Evolutionary conservation across 2,113 vertebrate species (phyloP).

Genomic region (Patagioenas fasciata): DNA sequence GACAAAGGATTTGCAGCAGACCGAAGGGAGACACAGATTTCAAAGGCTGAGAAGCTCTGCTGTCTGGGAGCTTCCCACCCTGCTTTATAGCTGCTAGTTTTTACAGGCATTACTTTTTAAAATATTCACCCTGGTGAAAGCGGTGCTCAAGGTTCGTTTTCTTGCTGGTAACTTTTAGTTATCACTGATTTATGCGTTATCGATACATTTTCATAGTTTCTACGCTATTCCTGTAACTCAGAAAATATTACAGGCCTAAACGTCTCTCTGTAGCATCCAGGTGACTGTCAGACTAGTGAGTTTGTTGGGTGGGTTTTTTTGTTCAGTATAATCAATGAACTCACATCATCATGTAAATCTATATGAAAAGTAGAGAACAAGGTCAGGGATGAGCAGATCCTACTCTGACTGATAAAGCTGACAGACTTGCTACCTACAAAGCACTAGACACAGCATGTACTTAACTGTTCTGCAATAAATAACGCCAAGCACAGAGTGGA

Average conservation of each 20-base stretch:
- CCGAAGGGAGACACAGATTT: neutral
- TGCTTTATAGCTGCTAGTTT: neutral
- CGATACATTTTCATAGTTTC: neutral
- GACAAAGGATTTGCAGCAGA: neutral
- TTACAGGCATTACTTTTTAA: neutral
- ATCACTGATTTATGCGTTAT: neutral
- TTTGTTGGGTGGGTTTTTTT: neutral
- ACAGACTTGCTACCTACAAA: neutral
- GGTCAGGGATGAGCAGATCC: neutral
- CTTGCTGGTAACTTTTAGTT: neutral
- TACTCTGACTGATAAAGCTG: neutral
- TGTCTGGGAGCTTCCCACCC: neutral
- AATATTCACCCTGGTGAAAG: neutral
- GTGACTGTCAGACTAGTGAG: neutral
- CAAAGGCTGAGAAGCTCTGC: neutral
- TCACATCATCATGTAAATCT: neutral
- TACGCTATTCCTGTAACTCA: neutral
- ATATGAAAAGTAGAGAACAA: neutral
- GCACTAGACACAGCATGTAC: neutral
- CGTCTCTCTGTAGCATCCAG: neutral
- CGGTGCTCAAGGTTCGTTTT: neutral
- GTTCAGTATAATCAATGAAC: neutral
- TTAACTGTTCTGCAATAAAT: neutral
- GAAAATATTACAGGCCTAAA: neutral
- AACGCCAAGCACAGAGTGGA: neutral